phyloP scores from a whole-genome alignment of 2,888 invertebrate genomes.

The Acanthosoma haemorrhoidale region DNA sequence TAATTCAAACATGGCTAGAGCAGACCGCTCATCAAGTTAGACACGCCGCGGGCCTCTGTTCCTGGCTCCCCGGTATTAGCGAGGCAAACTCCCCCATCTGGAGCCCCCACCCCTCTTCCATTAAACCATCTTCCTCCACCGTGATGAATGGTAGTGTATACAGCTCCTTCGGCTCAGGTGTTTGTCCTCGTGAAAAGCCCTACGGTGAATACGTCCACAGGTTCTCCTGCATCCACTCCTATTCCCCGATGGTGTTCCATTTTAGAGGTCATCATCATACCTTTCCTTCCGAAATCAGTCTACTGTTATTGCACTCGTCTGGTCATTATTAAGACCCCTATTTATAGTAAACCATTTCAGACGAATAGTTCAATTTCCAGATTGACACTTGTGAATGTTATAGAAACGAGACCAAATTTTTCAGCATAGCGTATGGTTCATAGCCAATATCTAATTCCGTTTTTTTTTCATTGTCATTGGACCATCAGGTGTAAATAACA shows the following conservation, averaged over 20 bases:
- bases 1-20: background rate
- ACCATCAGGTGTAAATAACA: no score
- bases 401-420: no score
- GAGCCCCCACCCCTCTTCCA: no score
- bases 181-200: background rate
- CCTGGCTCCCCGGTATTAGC: background rate
- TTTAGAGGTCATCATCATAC: background rate
- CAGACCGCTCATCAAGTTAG: constrained; percentile 3
- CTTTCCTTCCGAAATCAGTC: background rate
- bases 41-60: background rate
- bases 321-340: no score
- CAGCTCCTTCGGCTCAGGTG: background rate
- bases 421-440: no score
- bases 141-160: background rate
- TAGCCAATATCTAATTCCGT: no score
- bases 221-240: background rate
- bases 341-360: no score
- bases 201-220: background rate
- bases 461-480: no score
- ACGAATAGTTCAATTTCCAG: no score
- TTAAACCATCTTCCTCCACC: no score
- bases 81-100: background rate
- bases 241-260: background rate
- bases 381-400: no score
- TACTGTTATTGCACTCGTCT: no score